phyloP scores from a whole-genome alignment of 2,888 invertebrate genomes.

The Reticulitermes lucifugus region DNA sequence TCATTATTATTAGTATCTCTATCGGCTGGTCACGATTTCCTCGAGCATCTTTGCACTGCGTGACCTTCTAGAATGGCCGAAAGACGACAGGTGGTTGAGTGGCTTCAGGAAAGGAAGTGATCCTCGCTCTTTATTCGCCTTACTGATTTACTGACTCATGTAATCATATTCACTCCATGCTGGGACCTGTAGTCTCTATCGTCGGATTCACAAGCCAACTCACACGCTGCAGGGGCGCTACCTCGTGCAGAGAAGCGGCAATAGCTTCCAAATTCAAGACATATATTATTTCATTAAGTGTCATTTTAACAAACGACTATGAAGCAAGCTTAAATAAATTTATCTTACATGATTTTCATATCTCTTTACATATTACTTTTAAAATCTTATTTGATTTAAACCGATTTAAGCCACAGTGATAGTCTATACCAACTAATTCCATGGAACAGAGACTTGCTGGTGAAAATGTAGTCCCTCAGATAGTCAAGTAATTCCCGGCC shows the following conservation, averaged over 20 bases:
- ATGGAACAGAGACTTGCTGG: no score
- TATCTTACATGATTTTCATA: no score
- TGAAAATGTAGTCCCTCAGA: no score
- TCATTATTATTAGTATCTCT: background rate
- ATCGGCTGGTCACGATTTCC: background rate
- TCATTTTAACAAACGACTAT: no score
- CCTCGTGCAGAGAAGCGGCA: background rate
- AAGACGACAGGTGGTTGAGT: background rate
- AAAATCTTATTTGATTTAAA: no score
- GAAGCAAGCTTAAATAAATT: no score
- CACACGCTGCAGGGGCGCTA: background rate
- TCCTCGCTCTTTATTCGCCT: background rate
- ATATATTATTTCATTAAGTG: no score
- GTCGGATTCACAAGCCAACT: background rate
- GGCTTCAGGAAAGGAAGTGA: background rate
- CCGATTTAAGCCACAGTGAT: no score
- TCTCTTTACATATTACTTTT: no score
- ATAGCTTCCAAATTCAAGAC: background rate
- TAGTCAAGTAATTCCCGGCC: no score
- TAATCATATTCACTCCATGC: constrained; percentile 3
- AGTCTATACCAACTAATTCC: no score
- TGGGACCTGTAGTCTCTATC: no score
- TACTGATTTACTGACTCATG: background rate
- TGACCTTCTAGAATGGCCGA: background rate
- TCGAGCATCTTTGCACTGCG: background rate